Conservation (phyloP, 2,113 vertebrate species). For the Pampusana beccarii region DNA sequence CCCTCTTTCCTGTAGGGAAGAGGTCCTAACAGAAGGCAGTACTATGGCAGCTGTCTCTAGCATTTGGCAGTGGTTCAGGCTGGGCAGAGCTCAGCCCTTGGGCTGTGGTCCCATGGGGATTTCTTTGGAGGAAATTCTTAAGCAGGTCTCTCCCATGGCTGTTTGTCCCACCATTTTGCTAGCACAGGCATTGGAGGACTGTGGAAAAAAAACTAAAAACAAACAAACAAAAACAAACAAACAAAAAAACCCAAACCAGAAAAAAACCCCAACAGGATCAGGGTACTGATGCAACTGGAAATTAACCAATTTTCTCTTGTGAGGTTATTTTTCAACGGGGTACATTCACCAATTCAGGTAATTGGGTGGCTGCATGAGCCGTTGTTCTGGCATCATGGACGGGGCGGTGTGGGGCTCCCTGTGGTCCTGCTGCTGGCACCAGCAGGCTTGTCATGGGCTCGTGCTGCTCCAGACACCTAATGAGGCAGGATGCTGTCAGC, state of each 20-base stretch:
- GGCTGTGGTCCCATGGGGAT: rapidly evolving
- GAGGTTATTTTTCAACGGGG: background rate
- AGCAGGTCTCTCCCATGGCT: background rate
- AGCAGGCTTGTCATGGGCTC: background rate
- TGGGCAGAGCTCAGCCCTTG: background rate
- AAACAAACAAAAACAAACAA: too few species aligned
- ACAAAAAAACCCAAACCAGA: too few species aligned
- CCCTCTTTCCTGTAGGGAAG: background rate
- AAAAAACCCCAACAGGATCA: background rate
- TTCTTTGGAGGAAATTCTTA: background rate
- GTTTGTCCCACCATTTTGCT: background rate
- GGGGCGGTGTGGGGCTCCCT: background rate
- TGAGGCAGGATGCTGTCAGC: background rate
- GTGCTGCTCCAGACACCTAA: background rate
- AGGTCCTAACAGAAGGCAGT: background rate
- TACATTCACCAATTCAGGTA: background rate
- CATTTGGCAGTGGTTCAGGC: background rate
- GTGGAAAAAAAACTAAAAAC: background rate
- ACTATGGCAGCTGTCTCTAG: background rate
- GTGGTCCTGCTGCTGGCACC: background rate
- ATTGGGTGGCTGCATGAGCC: background rate
- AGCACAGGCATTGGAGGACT: background rate
- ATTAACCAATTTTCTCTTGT: background rate
- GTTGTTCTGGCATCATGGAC: background rate
- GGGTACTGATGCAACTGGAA: background rate